Evolutionary conservation across 2,888 invertebrate species (phyloP).

Genomic region (Nomada lathburiana): DNA sequence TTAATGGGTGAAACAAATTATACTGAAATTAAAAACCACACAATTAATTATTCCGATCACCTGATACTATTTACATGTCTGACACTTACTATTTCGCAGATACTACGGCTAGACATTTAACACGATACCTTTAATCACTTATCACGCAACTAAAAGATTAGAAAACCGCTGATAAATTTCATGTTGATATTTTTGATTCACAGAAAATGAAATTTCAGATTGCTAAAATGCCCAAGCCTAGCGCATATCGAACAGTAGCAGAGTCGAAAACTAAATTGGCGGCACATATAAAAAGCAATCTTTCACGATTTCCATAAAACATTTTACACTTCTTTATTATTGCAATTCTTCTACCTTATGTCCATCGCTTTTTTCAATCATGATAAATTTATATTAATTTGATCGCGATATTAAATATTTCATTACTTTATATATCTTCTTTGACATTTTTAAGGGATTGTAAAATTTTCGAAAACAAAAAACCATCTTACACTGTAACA

Average conservation of each 20-base stretch:
- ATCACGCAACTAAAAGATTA: constrained; percentile 38
- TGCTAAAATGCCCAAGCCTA: background rate
- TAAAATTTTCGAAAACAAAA: background rate
- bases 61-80: constrained; percentile 71
- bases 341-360: too few species aligned
- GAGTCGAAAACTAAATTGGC: constrained; percentile 1
- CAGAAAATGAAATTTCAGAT: constrained; percentile 7
- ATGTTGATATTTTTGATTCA: constrained; percentile 19
- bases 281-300: constrained; percentile 25
- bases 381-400: background rate
- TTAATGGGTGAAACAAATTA: background rate
- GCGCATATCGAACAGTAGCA: too few species aligned
- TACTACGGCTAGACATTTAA: constrained; percentile 15
- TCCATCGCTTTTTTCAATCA: background rate
- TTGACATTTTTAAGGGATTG: background rate
- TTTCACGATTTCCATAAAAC: background rate
- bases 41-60: constrained; percentile 52
- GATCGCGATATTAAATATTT: background rate
- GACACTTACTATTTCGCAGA: constrained; percentile 48
- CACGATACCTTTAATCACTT: constrained; percentile 27
- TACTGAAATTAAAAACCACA: constrained; percentile 22
- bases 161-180: constrained; percentile 31
- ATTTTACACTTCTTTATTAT: too few species aligned
- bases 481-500: too few species aligned
- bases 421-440: background rate